A percentile compares a stretch with the other conserved stretches of the same genome.
These are phyloP conservation scores for Anguilla rostrata DNA, from an alignment of 2,113 vertebrate species.

Conservation along the genomic window DNA sequence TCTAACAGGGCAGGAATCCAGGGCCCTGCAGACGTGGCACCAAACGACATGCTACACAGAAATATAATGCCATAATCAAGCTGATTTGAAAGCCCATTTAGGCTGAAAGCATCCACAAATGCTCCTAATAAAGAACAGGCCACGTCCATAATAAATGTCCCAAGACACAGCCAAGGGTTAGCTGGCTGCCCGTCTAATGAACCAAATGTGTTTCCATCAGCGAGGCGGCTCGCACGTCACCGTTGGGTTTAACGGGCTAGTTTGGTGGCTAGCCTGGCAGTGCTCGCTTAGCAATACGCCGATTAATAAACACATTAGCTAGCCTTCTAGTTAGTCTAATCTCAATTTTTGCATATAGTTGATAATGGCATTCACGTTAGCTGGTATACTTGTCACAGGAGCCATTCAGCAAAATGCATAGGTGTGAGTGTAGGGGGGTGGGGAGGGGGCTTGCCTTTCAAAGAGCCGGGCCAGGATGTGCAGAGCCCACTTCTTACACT, in stretches of 20 bases:
- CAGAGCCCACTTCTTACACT: conserved; percentile 98
- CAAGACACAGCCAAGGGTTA: neutral
- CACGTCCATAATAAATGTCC: neutral
- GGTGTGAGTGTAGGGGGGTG: neutral
- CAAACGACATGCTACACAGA: neutral
- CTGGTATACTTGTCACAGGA: neutral
- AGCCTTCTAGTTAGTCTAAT: neutral
- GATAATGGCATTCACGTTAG: neutral
- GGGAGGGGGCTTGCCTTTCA: conserved; percentile 78
- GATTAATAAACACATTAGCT: neutral
- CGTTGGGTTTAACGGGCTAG: too few relatives aligned
- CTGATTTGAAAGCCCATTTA: neutral
- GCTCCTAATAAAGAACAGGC: neutral
- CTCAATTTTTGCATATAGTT: neutral
- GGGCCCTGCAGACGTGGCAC: neutral
- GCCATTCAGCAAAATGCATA: neutral
- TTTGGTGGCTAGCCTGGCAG: too few relatives aligned
- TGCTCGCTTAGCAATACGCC: too few relatives aligned
- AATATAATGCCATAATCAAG: neutral
- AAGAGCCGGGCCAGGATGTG: conserved; percentile 97
- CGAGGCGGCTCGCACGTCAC: too few relatives aligned
- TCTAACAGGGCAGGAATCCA: neutral
- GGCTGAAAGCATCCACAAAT: neutral
- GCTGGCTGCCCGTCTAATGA: neutral
- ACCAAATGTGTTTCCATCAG: neutral